Conservation (phyloP, 2,113 vertebrate species). For the Peromyscus polionotus region DNA sequence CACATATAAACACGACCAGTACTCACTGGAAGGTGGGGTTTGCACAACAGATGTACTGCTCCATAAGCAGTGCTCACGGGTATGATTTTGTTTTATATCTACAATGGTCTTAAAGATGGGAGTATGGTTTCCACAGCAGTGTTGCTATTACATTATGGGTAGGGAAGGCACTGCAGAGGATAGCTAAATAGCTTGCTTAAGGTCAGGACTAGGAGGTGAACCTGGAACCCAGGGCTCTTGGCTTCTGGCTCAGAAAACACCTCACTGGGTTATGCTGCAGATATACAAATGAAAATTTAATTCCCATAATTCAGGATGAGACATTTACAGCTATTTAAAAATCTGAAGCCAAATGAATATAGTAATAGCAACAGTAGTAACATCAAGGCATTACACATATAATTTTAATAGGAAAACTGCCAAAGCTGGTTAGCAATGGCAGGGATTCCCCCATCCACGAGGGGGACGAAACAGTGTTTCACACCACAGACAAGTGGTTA, state of each 20-base stretch:
- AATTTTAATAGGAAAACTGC: conserved; percentile 63
- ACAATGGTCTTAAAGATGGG: not conserved
- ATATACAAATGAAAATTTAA: not conserved
- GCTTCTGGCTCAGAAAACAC: not conserved
- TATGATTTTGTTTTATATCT: not conserved
- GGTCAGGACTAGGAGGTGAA: not conserved
- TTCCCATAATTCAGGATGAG: not conserved
- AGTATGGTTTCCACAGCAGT: not conserved
- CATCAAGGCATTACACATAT: not conserved
- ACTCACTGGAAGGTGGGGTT: not conserved
- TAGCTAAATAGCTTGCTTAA: not conserved
- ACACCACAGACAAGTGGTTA: not conserved
- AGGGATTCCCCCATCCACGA: not conserved
- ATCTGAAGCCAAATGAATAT: not conserved
- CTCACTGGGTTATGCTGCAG: not conserved
- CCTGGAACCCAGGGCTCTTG: not conserved
- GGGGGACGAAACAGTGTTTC: not conserved
- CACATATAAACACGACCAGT: not conserved
- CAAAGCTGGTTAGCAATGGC: not conserved
- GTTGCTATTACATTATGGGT: too few relatives aligned
- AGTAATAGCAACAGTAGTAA: not conserved
- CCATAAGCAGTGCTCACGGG: not conserved
- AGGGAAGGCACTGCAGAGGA: rapidly evolving
- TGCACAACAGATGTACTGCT: not conserved
- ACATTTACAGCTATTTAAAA: conserved; percentile 42